phyloP scores from a whole-genome alignment of 1,140 invertebrate species.

The Calosoma granatense region DNA sequence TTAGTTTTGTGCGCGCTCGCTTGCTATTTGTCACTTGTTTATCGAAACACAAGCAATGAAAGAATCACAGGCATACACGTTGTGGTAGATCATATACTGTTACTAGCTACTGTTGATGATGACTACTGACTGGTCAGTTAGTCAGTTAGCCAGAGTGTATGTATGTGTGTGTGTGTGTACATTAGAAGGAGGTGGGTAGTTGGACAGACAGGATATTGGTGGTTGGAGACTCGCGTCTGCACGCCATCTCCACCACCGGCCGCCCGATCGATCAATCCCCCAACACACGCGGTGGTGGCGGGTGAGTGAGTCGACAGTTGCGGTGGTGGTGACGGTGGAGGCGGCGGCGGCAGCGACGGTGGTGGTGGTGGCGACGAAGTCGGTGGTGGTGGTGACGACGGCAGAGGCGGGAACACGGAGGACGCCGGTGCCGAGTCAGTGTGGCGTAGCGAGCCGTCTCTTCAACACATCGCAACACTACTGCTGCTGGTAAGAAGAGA shows the following conservation, averaged over 20 bases:
- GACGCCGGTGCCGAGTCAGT: neutral
- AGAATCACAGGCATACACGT: neutral
- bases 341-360: neutral
- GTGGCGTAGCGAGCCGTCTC: neutral
- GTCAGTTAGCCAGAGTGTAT: no score
- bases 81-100: no score
- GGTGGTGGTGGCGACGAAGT: neutral
- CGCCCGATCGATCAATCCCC: neutral
- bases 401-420: neutral
- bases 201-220: neutral
- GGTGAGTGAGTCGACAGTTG: neutral
- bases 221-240: neutral
- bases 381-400: neutral
- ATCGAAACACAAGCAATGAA: neutral
- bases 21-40: no score
- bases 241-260: slow-evolving; percentile 11
- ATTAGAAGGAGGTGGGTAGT: no score
- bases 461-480: neutral
- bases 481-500: neutral
- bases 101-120: no score
- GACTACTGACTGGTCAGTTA: no score
- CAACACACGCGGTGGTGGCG: neutral
- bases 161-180: no score
- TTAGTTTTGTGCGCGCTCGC: no score
- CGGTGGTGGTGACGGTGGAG: neutral